Conservation (phyloP, 2,888 invertebrate species). For the Leptura quadrifasciata region DNA sequence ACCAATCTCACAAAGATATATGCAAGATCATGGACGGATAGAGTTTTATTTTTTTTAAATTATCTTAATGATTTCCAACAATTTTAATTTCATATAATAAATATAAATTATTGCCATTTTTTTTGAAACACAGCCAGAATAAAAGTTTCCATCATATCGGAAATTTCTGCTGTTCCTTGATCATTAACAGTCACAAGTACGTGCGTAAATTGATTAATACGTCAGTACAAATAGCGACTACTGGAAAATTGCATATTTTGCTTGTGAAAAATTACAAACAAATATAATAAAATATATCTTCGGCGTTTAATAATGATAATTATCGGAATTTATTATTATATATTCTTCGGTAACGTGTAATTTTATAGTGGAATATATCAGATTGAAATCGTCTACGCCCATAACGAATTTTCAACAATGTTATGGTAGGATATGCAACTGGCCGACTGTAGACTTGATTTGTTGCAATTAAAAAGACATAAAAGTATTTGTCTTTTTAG, state of each 20-base stretch:
- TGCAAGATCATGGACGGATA: no score
- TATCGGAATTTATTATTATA: constrained; percentile 74
- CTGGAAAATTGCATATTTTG: constrained; percentile 75
- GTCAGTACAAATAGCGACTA: constrained; percentile 72
- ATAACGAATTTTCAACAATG: constrained; percentile 57
- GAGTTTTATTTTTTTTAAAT: no score
- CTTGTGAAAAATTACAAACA: constrained; percentile 74
- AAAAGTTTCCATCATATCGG: neutral
- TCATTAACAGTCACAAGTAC: constrained; percentile 5
- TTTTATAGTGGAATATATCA: constrained; percentile 70
- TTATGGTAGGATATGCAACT: constrained; percentile 52
- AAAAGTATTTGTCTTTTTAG: constrained; percentile 62
- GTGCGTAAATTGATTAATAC: constrained; percentile 69
- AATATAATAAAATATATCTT: constrained; percentile 74
- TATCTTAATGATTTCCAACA: no score
- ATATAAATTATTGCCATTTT: no score
- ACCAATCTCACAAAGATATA: no score
- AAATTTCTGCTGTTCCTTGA: neutral
- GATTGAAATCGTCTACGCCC: constrained; percentile 67
- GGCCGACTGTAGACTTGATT: constrained; percentile 65
- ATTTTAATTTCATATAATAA: no score
- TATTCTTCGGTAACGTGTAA: constrained; percentile 72
- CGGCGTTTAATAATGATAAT: constrained; percentile 74
- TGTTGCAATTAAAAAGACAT: constrained; percentile 69
- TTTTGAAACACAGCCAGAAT: neutral